Conservation (phyloP, 2,888 invertebrate genomes). For the Sericinus montela region DNA sequence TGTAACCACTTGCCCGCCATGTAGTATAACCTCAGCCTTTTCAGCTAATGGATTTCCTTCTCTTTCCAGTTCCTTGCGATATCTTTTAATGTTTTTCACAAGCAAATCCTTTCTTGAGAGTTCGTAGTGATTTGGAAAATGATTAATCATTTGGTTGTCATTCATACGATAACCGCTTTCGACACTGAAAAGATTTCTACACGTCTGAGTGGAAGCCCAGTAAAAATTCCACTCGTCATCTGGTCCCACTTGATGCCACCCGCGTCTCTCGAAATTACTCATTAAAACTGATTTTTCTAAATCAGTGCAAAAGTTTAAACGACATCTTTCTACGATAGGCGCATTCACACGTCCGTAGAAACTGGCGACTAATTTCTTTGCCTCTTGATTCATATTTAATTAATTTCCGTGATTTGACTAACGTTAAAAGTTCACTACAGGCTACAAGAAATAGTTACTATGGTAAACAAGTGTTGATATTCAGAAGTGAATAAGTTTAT, state of each 20-base stretch:
- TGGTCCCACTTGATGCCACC: conserved; percentile 88
- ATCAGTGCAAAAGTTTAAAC: conserved; percentile 88
- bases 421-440: neutral
- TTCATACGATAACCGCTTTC: conserved; percentile 69
- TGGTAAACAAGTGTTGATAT: neutral
- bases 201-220: conserved; percentile 92
- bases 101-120: conserved; percentile 95
- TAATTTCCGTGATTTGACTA: neutral
- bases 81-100: conserved; percentile 96
- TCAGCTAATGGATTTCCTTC: conserved; percentile 92
- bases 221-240: conserved; percentile 96
- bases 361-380: conserved; percentile 46
- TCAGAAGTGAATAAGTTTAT: neutral
- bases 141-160: conserved; percentile 78
- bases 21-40: conserved; percentile 73
- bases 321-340: conserved; percentile 29
- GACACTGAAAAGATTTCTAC: conserved; percentile 88
- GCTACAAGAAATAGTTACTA: neutral
- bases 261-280: conserved; percentile 92
- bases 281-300: conserved; percentile 93
- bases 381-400: conserved; percentile 16
- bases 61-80: conserved; percentile 93
- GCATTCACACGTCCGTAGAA: conserved; percentile 67
- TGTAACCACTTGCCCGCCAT: conserved; percentile 82
- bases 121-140: conserved; percentile 97